Evolutionary conservation across 2,113 vertebrate genomes (phyloP).

Genomic region (Vicugna pacos): DNA sequence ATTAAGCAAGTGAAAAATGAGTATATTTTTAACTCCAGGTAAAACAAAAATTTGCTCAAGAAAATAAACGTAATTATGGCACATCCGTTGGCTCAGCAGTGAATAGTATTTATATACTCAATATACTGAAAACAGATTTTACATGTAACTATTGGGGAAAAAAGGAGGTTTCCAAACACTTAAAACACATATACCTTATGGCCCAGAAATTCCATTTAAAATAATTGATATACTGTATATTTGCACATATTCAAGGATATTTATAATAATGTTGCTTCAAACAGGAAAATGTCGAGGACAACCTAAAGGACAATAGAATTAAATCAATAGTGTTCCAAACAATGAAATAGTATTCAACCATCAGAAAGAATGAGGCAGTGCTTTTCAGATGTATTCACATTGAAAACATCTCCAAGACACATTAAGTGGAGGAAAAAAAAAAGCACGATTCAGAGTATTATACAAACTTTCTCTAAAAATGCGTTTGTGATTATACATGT

Average conservation of each 20-base stretch:
- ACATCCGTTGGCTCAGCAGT: not conserved
- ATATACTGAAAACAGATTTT: conserved; percentile 16
- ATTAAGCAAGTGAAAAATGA: conserved; percentile 19
- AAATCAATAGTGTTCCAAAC: not conserved
- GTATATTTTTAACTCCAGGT: conserved; percentile 49
- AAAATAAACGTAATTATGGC: conserved; percentile 48
- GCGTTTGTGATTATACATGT: not conserved
- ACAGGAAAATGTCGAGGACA: not conserved
- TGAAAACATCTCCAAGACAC: not conserved
- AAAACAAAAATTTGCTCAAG: conserved; percentile 45
- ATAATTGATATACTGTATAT: not conserved
- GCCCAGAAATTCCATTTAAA: not conserved
- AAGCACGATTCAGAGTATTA: not conserved
- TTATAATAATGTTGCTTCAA: not conserved
- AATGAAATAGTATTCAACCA: not conserved
- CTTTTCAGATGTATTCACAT: not conserved
- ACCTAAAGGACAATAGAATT: not conserved
- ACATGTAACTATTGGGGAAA: not conserved
- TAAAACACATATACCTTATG: not conserved
- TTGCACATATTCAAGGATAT: not conserved
- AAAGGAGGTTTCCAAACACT: not conserved
- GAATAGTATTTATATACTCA: conserved; percentile 28
- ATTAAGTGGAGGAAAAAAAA: not conserved
- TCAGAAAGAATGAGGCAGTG: not conserved
- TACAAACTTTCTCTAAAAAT: not conserved